A percentile compares a stretch with the other conserved stretches of the same genome.
Evolutionary conservation across 1,140 invertebrate species (phyloP).

Genomic region (Galleria mellonella): DNA sequence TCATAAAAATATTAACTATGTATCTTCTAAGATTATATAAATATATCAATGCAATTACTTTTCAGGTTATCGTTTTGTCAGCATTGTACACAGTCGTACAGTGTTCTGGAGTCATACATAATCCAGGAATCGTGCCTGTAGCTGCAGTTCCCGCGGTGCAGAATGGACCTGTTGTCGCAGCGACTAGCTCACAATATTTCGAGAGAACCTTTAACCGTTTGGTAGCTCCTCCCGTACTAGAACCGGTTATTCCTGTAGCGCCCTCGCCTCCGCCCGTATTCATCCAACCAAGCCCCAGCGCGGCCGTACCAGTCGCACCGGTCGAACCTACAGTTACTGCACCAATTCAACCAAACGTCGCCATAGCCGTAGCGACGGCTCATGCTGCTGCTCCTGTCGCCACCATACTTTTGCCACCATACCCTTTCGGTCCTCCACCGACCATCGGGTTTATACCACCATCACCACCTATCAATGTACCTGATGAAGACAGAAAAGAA

Average conservation of each 20-base stretch:
- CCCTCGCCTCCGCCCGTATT: conserved; percentile 15
- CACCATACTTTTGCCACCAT: conserved; percentile 55
- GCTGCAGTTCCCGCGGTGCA: background rate
- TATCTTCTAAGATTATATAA: background rate
- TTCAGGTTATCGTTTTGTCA: conserved; percentile 43
- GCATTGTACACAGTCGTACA: conserved; percentile 26
- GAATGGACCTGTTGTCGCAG: conserved; percentile 63
- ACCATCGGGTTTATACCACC: conserved; percentile 41
- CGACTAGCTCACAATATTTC: conserved; percentile 78
- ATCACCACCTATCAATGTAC: conserved; percentile 24
- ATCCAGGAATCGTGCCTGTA: background rate
- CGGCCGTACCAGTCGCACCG: conserved; percentile 12
- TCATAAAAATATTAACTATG: conserved; percentile 1
- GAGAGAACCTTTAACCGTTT: conserved; percentile 79
- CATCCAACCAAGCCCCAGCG: conserved; percentile 8
- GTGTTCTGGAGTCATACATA: conserved; percentile 21
- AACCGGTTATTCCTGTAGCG: conserved; percentile 36
- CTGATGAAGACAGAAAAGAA: conserved; percentile 35
- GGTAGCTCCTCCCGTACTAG: conserved; percentile 32
- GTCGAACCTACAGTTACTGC: conserved; percentile 24
- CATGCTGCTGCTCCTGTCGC: conserved; percentile 57
- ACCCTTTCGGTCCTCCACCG: conserved; percentile 53
- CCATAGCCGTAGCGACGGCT: conserved; percentile 58
- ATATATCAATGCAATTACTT: conserved; percentile 6
- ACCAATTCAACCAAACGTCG: conserved; percentile 49